A percentile compares a stretch with the other conserved stretches of the same genome.
Conservation (phyloP, 2,113 vertebrate species). For the Crotalus helleri region DNA sequence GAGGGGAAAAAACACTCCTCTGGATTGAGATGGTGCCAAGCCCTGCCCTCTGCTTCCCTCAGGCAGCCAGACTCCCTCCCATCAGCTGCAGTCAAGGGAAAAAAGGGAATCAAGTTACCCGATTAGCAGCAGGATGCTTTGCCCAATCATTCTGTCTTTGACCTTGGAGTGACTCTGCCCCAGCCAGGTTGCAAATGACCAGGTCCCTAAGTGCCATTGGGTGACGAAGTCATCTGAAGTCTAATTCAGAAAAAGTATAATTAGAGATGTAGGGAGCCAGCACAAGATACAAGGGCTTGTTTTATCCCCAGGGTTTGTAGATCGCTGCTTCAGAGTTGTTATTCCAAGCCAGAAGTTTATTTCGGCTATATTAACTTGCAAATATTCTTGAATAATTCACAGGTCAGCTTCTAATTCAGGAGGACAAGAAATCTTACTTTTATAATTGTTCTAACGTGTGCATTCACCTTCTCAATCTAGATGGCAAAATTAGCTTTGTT, state of each 20-base stretch:
- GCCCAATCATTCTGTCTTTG: constrained; percentile 32
- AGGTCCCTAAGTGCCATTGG: background rate
- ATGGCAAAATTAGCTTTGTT: background rate
- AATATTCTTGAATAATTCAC: background rate
- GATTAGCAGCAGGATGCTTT: background rate
- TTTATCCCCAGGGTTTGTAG: background rate
- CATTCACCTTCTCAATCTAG: background rate
- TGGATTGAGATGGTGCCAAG: constrained; percentile 58
- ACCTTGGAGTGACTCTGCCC: constrained; percentile 55
- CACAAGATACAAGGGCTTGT: background rate
- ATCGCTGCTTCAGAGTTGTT: background rate
- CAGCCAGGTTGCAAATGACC: background rate
- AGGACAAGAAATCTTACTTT: background rate
- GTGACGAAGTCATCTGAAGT: background rate
- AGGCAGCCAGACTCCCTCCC: constrained; percentile 41
- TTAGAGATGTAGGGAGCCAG: constrained; percentile 1
- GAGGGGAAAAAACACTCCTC: constrained; percentile 52
- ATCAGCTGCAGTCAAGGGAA: constrained; percentile 12
- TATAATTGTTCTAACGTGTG: background rate
- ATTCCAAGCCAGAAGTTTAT: background rate
- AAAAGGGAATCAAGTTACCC: constrained; percentile 53
- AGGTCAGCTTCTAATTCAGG: background rate
- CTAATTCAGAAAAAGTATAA: background rate
- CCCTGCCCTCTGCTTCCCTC: constrained; percentile 52
- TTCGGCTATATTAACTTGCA: background rate